Evolutionary conservation across 2,888 invertebrate genomes (phyloP).

Genomic region (Azorinus chamasolen): DNA sequence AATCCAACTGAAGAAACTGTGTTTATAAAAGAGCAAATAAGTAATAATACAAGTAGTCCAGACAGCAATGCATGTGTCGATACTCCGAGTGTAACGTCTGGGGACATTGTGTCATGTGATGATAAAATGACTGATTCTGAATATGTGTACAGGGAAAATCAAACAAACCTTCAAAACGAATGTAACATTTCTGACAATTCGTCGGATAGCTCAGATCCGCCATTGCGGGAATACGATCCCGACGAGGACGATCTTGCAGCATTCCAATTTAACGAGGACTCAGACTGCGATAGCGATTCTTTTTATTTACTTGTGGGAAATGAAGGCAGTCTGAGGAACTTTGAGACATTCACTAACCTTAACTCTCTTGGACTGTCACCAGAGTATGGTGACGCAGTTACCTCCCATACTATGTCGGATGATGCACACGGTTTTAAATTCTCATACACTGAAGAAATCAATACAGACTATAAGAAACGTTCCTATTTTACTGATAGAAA

Average conservation of each 20-base stretch:
- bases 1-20: too few species aligned
- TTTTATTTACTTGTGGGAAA: constrained; percentile 67
- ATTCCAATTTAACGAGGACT: constrained; percentile 59
- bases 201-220: constrained; percentile 64
- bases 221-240: constrained; percentile 71
- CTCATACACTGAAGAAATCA: constrained; percentile 66
- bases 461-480: constrained; percentile 56
- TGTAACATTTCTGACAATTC: constrained; percentile 30
- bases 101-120: too few species aligned
- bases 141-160: too few species aligned
- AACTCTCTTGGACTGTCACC: constrained; percentile 66
- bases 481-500: constrained; percentile 67
- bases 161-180: too few species aligned
- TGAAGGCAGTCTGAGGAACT: constrained; percentile 63
- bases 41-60: too few species aligned
- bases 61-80: too few species aligned
- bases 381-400: constrained; percentile 59
- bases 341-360: constrained; percentile 67
- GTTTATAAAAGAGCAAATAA: too few species aligned
- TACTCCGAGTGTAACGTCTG: too few species aligned
- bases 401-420: constrained; percentile 58
- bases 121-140: too few species aligned
- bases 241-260: constrained; percentile 70
- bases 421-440: constrained; percentile 64
- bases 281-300: constrained; percentile 70